Percentiles rank a stretch among this genome's conserved stretches.
Conservation (phyloP, 1,140 invertebrate genomes). For the Apis laboriosa region DNA sequence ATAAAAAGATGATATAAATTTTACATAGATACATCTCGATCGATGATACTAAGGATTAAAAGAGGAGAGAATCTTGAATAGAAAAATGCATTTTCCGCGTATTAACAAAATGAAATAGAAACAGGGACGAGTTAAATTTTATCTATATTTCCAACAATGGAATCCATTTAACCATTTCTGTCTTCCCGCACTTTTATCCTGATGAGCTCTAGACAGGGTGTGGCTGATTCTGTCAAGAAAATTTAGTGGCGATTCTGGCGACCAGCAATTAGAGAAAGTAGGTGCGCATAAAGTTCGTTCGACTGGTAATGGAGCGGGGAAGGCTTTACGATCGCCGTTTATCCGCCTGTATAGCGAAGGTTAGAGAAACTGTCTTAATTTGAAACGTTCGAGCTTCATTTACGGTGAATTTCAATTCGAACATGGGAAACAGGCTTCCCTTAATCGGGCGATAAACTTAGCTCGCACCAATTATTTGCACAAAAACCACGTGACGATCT, state of each 20-base stretch:
- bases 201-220: constrained; percentile 63
- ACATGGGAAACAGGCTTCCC: constrained; percentile 9
- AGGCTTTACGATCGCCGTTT: constrained; percentile 49
- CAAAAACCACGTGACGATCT: constrained; percentile 17
- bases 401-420: constrained; percentile 41
- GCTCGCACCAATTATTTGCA: constrained; percentile 19
- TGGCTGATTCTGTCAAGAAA: constrained; percentile 65
- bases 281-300: constrained; percentile 65
- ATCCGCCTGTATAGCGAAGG: constrained; percentile 32
- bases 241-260: constrained; percentile 63
- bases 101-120: constrained; percentile 36
- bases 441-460: constrained; percentile 45
- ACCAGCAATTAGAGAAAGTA: constrained; percentile 67
- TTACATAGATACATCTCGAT: too few species aligned
- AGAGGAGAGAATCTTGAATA: background rate
- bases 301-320: constrained; percentile 38
- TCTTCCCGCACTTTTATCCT: constrained; percentile 61
- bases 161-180: constrained; percentile 33
- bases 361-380: constrained; percentile 46
- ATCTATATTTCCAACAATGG: constrained; percentile 26
- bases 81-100: background rate
- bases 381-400: constrained; percentile 41
- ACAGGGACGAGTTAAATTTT: constrained; percentile 37
- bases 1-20: too few species aligned
- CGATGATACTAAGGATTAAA: background rate